Base-by-base conservation (phyloP, 2,113 vertebrate species). In the Pipa parva region DNA sequence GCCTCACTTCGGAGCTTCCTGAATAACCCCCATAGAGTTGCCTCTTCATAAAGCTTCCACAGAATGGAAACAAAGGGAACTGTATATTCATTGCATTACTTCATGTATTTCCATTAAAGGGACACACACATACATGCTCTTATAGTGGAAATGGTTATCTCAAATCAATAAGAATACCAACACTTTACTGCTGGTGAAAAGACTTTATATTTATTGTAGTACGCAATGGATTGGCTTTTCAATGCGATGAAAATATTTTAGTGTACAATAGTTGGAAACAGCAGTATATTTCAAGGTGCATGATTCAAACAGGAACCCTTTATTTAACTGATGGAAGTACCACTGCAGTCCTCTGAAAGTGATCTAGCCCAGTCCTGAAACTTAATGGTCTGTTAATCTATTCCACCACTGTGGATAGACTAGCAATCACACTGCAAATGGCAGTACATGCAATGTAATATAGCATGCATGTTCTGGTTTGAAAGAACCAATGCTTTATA, bases 191-290 rank as follows among this genome's bases (percentile, higher is more conserved):
- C 61, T 63, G 61, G 48, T 63, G 61, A 52, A 26, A 51, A 63
- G 28, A 51, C 26, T 25, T 51, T 26, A 63, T 20, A 28, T 63
- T 63, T 63, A 63, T 63, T 63, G 20, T 49, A 33, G 29, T 25
- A 33, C 26, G 61, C 17, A 31, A 52, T 37, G 29, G 21, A 52
- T 63, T 45, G 4, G 27, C 20, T 36, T 17, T 28, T 49, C 10
- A 33, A 51, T 46, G 25, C 61, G 36, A 8, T 33, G 12, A 48
- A 50, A 7, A 39, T 1, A 25, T 59, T 49, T 36, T 21, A 10
- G n/a, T 10, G 13, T 17, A 61, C 46, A 25, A 9, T 21, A 24
- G 2, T 12, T 36, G 22, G 22, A 51, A 51, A 25, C 22, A 63
- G 49, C 28, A 51, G 20, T 36, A 26, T 37, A 18, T 37, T 28